Conservation (phyloP, 2,888 invertebrate species). For the Peribatodes rhomboidaria region DNA sequence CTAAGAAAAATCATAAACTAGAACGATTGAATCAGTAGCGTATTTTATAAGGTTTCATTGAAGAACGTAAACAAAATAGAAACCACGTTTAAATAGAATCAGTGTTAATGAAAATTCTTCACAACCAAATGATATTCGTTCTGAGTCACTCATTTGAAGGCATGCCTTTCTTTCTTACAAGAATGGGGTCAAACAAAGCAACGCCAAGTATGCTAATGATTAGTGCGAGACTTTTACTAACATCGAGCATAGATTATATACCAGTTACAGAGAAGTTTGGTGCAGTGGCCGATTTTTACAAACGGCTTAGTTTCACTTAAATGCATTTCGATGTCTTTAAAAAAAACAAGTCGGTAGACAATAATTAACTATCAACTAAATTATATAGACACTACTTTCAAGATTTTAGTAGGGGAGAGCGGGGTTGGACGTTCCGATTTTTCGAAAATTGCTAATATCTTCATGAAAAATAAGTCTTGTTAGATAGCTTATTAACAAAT, state of each 20-base stretch:
- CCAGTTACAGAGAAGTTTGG: neutral
- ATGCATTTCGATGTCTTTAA: neutral
- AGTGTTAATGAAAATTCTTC: constrained; percentile 3
- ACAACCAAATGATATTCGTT: constrained; percentile 4
- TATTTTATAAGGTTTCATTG: neutral
- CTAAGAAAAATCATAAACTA: neutral
- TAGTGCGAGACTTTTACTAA: constrained; percentile 20
- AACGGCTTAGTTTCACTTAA: constrained; percentile 22
- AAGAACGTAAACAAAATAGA: neutral
- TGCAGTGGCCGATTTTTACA: constrained; percentile 33
- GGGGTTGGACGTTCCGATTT: no score
- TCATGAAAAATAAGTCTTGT: no score
- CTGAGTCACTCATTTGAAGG: constrained; percentile 29
- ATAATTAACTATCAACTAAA: neutral
- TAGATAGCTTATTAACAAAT: no score
- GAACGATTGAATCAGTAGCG: neutral
- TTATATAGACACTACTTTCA: no score
- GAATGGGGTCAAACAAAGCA: constrained; percentile 25
- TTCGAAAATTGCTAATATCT: no score
- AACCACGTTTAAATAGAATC: neutral
- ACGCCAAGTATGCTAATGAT: constrained; percentile 34
- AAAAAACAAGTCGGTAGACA: neutral
- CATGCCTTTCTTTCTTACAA: constrained; percentile 4
- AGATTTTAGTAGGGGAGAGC: no score
- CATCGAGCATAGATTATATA: neutral